Percentiles rank a stretch among this genome's conserved stretches.
Evolutionary conservation across 2,888 invertebrate genomes (phyloP).

Genomic region (Lydus trimaculatus): DNA sequence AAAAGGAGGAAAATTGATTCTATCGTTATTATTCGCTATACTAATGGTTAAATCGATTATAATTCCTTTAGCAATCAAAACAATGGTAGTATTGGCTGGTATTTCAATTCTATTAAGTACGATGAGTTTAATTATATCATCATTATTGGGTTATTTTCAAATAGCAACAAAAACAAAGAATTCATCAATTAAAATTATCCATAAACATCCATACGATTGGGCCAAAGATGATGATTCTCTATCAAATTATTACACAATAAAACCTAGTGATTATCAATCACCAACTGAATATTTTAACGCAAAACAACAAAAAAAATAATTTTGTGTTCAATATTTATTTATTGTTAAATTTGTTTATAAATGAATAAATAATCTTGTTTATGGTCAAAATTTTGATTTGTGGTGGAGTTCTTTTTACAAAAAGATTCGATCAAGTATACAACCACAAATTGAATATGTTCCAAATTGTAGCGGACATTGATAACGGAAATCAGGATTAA

Average conservation of each 20-base stretch:
- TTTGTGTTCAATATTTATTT: neutral
- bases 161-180: conserved; percentile 52
- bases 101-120: conserved; percentile 64
- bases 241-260: conserved; percentile 44
- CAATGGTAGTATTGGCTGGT: conserved; percentile 72
- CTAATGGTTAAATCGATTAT: conserved; percentile 72
- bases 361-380: neutral
- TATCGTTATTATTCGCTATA: conserved; percentile 70
- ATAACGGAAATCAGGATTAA: neutral
- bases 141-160: conserved; percentile 68
- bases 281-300: neutral
- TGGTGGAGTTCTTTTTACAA: neutral
- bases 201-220: conserved; percentile 58
- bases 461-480: neutral
- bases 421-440: neutral
- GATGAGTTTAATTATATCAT: conserved; percentile 67
- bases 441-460: neutral
- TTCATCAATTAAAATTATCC: conserved; percentile 55
- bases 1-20: conserved; percentile 64
- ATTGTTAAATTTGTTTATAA: neutral
- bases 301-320: neutral
- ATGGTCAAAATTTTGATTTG: neutral
- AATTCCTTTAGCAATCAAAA: conserved; percentile 73
- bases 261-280: conserved; percentile 23
- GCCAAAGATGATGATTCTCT: conserved; percentile 57